These are phyloP conservation scores for Mellilla xanthometata DNA, from an alignment of 2,888 invertebrate genomes.

Conservation along the genomic window DNA sequence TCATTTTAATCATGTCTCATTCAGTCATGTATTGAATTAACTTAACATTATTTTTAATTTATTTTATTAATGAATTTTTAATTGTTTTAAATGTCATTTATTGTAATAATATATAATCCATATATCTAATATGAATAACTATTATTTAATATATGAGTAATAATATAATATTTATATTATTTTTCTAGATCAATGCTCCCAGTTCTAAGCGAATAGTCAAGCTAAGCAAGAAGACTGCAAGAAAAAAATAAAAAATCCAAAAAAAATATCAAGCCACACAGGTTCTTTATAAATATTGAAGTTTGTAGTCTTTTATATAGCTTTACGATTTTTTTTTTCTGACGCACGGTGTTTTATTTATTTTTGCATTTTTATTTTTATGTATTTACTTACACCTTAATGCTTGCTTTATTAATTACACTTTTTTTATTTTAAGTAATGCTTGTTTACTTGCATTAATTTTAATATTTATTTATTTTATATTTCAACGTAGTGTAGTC, in stretches of 20 bases:
- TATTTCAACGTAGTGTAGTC: too few relatives aligned
- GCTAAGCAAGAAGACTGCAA: constrained; percentile 79
- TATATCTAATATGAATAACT: too few relatives aligned
- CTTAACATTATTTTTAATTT: neutral
- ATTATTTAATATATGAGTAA: neutral
- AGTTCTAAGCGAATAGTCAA: constrained; percentile 89
- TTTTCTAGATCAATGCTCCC: constrained; percentile 90
- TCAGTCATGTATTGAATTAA: neutral
- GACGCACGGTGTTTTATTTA: constrained; percentile 24
- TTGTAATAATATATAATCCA: too few relatives aligned
- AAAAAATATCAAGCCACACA: constrained; percentile 57
- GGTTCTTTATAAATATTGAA: constrained; percentile 64
- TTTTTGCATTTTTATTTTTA: neutral
- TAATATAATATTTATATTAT: constrained; percentile 23
- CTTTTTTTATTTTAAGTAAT: constrained; percentile 5
- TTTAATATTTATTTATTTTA: too few relatives aligned
- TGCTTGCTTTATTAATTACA: neutral
- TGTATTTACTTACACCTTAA: neutral
- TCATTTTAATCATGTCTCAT: too few relatives aligned
- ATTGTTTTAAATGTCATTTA: too few relatives aligned
- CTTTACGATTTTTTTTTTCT: constrained; percentile 33
- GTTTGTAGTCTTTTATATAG: constrained; percentile 53
- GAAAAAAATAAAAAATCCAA: constrained; percentile 48
- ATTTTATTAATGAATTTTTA: too few relatives aligned
- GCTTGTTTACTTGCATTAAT: too few relatives aligned